phyloP scores from a whole-genome alignment of 2,888 invertebrate genomes.

The Drosophila formosana region DNA sequence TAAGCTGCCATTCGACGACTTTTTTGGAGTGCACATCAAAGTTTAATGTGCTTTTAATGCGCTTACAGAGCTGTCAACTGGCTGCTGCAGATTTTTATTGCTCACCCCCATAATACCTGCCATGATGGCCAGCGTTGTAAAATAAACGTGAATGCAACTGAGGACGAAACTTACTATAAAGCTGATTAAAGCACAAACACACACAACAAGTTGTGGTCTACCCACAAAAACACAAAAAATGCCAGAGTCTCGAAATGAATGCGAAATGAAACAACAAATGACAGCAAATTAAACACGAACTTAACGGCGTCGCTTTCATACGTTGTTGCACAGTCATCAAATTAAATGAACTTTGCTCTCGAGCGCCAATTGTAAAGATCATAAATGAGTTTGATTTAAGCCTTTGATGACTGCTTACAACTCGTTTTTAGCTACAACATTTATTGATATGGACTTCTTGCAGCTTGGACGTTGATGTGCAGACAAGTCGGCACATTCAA shows the following conservation, averaged over 20 bases:
- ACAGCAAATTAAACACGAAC: conserved; percentile 23
- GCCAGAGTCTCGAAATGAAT: not conserved
- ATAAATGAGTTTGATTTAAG: not conserved
- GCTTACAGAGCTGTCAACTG: conserved; percentile 3
- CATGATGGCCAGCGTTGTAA: not conserved
- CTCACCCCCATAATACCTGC: not conserved
- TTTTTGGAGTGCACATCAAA: too few relatives aligned
- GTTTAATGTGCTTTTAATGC: not conserved
- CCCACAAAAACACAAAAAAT: too few relatives aligned
- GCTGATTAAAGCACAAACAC: not conserved
- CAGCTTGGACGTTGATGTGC: not conserved
- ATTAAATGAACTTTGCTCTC: not conserved
- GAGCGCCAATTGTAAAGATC: conserved; percentile 1
- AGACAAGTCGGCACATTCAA: not conserved
- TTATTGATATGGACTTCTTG: not conserved
- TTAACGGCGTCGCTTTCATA: conserved; percentile 18
- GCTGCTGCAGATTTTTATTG: not conserved
- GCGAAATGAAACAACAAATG: conserved; percentile 18
- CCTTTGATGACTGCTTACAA: not conserved
- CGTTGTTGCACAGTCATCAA: not conserved
- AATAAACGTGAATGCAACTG: not conserved
- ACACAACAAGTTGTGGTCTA: conserved; percentile 9
- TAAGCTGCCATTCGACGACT: not conserved
- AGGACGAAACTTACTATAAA: not conserved
- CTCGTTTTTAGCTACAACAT: not conserved